phyloP scores from a whole-genome alignment of 2,888 invertebrate genomes.

The Leptinotarsa peninsularis region DNA sequence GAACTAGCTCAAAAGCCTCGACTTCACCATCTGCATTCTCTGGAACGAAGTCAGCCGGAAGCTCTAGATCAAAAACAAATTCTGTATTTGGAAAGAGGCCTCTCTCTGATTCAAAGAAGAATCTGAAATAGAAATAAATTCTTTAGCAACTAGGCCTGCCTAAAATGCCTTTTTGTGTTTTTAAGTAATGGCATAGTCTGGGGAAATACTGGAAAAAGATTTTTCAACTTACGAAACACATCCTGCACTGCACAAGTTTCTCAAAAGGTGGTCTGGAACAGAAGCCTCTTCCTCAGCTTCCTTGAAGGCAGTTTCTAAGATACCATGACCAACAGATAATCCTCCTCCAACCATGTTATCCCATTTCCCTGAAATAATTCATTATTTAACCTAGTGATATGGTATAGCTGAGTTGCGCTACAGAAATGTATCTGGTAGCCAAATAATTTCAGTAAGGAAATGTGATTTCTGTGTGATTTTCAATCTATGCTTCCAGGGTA shows the following conservation, averaged over 20 bases:
- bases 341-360: constrained; percentile 97
- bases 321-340: constrained; percentile 87
- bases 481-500: too few relatives aligned
- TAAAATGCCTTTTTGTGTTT: too few relatives aligned
- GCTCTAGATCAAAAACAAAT: constrained; percentile 92
- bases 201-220: background rate
- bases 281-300: constrained; percentile 96
- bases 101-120: constrained; percentile 92
- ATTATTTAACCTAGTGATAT: background rate
- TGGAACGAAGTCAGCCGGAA: constrained; percentile 91
- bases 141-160: too few relatives aligned
- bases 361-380: constrained; percentile 76
- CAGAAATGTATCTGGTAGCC: too few relatives aligned
- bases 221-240: constrained; percentile 79
- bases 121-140: constrained; percentile 68
- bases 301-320: constrained; percentile 90
- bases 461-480: too few relatives aligned
- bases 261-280: constrained; percentile 82
- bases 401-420: too few relatives aligned
- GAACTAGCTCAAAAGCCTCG: constrained; percentile 87
- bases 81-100: constrained; percentile 95
- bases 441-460: too few relatives aligned
- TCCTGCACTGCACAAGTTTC: constrained; percentile 81
- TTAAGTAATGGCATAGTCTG: too few relatives aligned
- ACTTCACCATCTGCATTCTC: constrained; percentile 95